A percentile compares a stretch with the other conserved stretches of the same genome.
Evolutionary conservation across 1,140 invertebrate genomes (phyloP).

Genomic region (Dinoponera quadriceps): DNA sequence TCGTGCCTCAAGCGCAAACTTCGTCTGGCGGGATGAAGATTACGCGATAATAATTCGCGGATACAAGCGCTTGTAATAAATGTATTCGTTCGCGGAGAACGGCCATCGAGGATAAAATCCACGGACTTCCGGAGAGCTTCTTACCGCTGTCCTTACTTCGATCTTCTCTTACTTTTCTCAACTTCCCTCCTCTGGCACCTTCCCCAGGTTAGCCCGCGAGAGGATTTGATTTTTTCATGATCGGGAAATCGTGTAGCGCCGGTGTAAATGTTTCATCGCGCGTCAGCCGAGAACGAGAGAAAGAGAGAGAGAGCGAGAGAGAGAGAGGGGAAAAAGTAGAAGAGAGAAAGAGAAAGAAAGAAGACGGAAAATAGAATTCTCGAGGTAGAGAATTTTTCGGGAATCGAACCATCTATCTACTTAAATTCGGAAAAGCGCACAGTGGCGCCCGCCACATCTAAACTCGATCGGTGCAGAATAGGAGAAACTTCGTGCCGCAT

Average conservation of each 20-base stretch:
- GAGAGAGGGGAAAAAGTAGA: neutral
- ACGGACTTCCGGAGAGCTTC: slow-evolving; percentile 19
- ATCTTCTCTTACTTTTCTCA: slow-evolving; percentile 1
- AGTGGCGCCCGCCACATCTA: neutral
- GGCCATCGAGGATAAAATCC: slow-evolving; percentile 7
- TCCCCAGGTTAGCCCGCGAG: neutral
- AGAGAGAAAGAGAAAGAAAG: neutral
- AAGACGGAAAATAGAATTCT: no score
- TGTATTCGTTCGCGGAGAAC: slow-evolving; percentile 41
- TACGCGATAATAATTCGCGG: slow-evolving; percentile 70
- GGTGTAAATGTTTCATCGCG: slow-evolving; percentile 39
- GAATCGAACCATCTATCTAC: slow-evolving; percentile 2
- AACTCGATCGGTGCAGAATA: slow-evolving; percentile 52
- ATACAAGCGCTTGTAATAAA: slow-evolving; percentile 69
- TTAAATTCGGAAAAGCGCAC: neutral
- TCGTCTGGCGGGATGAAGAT: slow-evolving; percentile 67
- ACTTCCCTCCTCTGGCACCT: slow-evolving; percentile 4
- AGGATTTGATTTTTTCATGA: slow-evolving; percentile 54
- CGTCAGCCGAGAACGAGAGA: slow-evolving; percentile 5
- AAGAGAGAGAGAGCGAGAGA: neutral
- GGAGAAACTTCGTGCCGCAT: slow-evolving; percentile 62
- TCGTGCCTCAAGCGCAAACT: slow-evolving; percentile 58
- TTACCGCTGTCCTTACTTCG: slow-evolving; percentile 31
- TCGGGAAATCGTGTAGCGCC: slow-evolving; percentile 49
- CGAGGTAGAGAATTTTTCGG: slow-evolving; percentile 14